Percentiles rank a stretch among this genome's conserved stretches.
Evolutionary conservation across 2,113 vertebrate species (phyloP).

Genomic region (Tichodroma muraria): DNA sequence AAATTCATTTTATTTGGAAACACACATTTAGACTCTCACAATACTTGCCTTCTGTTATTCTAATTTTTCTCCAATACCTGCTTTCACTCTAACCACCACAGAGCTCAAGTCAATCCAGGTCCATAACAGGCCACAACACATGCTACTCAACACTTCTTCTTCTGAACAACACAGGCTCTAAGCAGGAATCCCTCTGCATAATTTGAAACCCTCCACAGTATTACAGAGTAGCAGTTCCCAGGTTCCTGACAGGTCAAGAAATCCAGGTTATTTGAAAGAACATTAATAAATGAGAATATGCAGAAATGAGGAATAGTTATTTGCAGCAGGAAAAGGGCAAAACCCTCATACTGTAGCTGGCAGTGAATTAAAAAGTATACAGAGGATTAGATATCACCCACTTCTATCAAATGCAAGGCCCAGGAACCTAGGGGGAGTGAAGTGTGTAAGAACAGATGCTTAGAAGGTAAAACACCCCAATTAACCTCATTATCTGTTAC

Average conservation of each 20-base stretch:
- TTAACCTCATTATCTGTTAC: slow-evolving; percentile 70
- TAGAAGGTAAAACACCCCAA: slow-evolving; percentile 58
- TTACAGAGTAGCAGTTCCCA: background rate
- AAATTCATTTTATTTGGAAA: background rate
- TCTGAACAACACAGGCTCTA: background rate
- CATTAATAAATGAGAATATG: background rate
- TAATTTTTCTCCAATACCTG: background rate
- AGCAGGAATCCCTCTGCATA: background rate
- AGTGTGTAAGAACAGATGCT: slow-evolving; percentile 44
- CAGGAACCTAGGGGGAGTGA: slow-evolving; percentile 61
- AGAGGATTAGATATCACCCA: slow-evolving; percentile 2
- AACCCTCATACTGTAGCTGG: background rate
- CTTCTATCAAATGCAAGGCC: slow-evolving; percentile 42
- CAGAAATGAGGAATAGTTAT: background rate
- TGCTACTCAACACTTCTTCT: background rate
- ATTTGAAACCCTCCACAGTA: background rate
- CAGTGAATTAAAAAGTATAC: background rate
- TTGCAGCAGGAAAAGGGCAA: slow-evolving; percentile 6
- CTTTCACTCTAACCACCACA: background rate
- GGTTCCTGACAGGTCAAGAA: background rate
- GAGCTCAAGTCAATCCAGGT: background rate
- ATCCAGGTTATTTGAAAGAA: background rate
- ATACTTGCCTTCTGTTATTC: background rate
- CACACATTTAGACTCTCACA: background rate
- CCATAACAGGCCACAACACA: background rate